Base-by-base conservation (phyloP, 2,888 invertebrate genomes). In the Clivina fossor region DNA sequence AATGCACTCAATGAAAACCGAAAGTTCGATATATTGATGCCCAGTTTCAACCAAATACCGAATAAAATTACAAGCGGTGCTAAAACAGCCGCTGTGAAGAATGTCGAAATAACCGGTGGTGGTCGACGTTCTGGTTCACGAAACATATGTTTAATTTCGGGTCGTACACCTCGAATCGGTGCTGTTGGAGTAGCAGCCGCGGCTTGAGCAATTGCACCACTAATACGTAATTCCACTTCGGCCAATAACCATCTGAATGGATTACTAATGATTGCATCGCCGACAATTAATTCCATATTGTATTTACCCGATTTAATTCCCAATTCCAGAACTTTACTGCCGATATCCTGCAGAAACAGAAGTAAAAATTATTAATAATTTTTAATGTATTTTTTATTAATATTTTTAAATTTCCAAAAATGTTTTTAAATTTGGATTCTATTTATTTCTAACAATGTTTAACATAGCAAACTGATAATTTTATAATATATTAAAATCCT, bases 91-190 rank as follows among this genome's bases (percentile, higher is more conserved):
- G 80, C 83, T 47, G 95, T 94, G 78, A 97, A 99, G 59, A 93
- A 80, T 74, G 93, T 88, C 0, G 97, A 96, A 50, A 99, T 86
- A 35, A 85, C 71, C 30, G 85, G 85, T 26, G 96, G 82, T 49
- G 99, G 98, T 40, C 96, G 85, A 66, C 90, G 86, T 73, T 98
- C 98, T 1, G 97, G 89, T 68, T 83, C 81, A 37, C 96, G 88
- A 83, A 98, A 99, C 76, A 83, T 74, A 77, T 99, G 98, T 60
- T 76, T 67, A 62, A 86, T 82, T 76, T 83, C 81, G 0, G 83
- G 77, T 61, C 79, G 78, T 2, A 79, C 70, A 1, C 78, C 79
- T 58, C 77, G 75, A n/a, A 62, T 56, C 4, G 63, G 40, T 46
- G 71, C 71, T 4, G 58, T 57, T 4, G 63, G 35, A 30, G 33